These are phyloP conservation scores for Automeris io DNA, from an alignment of 2,888 invertebrate species.

Conservation along the genomic window DNA sequence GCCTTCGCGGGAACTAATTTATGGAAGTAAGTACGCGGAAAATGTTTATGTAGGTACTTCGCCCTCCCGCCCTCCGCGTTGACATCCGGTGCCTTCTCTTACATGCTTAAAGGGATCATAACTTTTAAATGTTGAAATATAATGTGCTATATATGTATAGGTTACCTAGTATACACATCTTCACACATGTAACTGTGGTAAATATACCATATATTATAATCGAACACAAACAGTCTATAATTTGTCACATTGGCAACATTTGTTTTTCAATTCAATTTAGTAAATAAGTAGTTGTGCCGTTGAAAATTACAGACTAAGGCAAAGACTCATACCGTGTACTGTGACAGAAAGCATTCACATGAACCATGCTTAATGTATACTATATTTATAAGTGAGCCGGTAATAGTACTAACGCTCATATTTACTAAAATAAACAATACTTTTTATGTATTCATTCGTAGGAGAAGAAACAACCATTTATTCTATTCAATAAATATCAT, in stretches of 20 bases:
- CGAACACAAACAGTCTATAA: background rate
- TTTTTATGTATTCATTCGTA: too few species aligned
- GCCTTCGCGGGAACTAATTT: constrained; percentile 73
- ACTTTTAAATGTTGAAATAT: constrained; percentile 28
- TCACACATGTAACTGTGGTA: constrained; percentile 10
- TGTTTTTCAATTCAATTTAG: background rate
- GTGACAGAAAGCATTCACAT: background rate
- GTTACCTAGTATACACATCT: constrained; percentile 5
- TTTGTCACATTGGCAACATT: background rate
- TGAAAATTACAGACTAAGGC: constrained; percentile 3
- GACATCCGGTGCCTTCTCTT: constrained; percentile 60
- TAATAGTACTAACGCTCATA: too few species aligned
- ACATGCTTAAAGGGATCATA: constrained; percentile 28
- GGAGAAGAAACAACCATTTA: too few species aligned
- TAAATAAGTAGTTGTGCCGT: constrained; percentile 1
- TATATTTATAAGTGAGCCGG: too few species aligned
- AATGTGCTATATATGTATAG: constrained; percentile 12
- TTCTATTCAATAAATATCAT: too few species aligned
- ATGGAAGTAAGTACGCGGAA: constrained; percentile 75
- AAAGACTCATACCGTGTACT: background rate
- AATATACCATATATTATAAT: background rate
- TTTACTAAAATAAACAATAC: too few species aligned
- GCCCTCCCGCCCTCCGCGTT: constrained; percentile 49
- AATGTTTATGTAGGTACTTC: constrained; percentile 68
- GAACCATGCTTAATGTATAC: too few species aligned